These are phyloP conservation scores for Microctenopoma lineatum DNA, from an alignment of 2,797 vertebrate genomes.

Conservation along the genomic window DNA sequence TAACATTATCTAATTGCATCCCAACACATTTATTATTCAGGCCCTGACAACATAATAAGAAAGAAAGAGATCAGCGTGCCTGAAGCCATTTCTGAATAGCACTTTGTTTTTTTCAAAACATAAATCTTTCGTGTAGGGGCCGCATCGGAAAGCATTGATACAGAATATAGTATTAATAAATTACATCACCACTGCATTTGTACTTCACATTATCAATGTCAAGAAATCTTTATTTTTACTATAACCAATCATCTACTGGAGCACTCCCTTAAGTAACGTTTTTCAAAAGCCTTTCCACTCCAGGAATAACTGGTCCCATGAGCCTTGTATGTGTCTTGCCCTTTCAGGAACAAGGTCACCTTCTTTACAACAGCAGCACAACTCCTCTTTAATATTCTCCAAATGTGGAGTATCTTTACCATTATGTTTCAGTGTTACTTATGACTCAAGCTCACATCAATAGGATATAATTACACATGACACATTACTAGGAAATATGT, in stretches of 20 bases:
- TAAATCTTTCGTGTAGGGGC: background rate
- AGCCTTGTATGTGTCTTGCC: constrained; percentile 53
- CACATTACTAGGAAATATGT: background rate
- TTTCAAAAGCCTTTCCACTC: constrained; percentile 40
- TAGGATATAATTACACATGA: background rate
- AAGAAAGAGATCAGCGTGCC: constrained; percentile 43
- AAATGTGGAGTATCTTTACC: constrained; percentile 49
- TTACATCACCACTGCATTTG: constrained; percentile 8
- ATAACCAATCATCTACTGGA: constrained; percentile 39
- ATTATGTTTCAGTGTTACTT: constrained; percentile 19
- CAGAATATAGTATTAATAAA: constrained; percentile 6
- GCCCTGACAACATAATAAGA: constrained; percentile 53
- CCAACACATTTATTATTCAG: constrained; percentile 70
- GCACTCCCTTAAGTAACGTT: constrained; percentile 33
- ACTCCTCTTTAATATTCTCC: constrained; percentile 42
- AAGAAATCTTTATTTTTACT: constrained; percentile 36
- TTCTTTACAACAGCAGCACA: constrained; percentile 58
- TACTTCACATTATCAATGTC: constrained; percentile 52
- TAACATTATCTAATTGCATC: constrained; percentile 73
- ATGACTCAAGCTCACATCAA: constrained; percentile 1
- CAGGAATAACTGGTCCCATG: constrained; percentile 55
- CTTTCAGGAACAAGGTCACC: constrained; percentile 68
- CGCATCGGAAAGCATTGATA: constrained; percentile 3
- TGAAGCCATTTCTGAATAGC: constrained; percentile 48
- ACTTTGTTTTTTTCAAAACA: constrained; percentile 47